These are phyloP conservation scores for Lynx canadensis DNA, from an alignment of 2,113 vertebrate species.

Conservation along the genomic window DNA sequence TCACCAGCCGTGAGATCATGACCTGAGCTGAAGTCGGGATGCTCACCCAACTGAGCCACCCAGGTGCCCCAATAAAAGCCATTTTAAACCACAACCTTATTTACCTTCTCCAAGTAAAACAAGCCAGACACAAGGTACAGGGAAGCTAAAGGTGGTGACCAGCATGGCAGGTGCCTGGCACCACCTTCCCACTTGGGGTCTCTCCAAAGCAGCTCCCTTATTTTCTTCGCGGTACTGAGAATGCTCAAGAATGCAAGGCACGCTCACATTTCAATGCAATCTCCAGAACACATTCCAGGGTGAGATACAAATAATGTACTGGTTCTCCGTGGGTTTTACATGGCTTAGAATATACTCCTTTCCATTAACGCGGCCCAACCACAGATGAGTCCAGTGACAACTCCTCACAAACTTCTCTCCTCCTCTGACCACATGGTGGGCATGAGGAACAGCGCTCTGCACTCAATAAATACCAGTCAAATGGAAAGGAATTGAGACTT, in stretches of 20 bases:
- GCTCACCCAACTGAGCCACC: too few species aligned
- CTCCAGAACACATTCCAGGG: background rate
- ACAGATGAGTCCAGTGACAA: background rate
- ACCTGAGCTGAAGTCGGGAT: too few species aligned
- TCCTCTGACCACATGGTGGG: background rate
- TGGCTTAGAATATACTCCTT: background rate
- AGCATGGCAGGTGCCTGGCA: background rate
- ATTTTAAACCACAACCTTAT: background rate
- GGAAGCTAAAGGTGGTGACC: background rate
- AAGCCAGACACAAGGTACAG: background rate
- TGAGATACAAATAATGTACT: background rate
- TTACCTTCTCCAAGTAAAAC: background rate
- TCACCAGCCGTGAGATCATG: too few species aligned
- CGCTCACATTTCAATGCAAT: background rate
- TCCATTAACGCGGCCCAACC: background rate
- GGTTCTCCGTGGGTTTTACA: background rate
- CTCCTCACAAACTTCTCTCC: background rate
- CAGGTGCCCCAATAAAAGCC: background rate
- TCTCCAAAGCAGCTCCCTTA: background rate
- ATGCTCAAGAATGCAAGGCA: background rate
- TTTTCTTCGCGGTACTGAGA: background rate
- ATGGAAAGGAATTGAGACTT: background rate
- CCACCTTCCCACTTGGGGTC: background rate
- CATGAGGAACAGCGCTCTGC: background rate
- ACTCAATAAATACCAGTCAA: background rate